Evolutionary conservation across 2,113 vertebrate species (phyloP).

Genomic region (Larimichthys polyactis): DNA sequence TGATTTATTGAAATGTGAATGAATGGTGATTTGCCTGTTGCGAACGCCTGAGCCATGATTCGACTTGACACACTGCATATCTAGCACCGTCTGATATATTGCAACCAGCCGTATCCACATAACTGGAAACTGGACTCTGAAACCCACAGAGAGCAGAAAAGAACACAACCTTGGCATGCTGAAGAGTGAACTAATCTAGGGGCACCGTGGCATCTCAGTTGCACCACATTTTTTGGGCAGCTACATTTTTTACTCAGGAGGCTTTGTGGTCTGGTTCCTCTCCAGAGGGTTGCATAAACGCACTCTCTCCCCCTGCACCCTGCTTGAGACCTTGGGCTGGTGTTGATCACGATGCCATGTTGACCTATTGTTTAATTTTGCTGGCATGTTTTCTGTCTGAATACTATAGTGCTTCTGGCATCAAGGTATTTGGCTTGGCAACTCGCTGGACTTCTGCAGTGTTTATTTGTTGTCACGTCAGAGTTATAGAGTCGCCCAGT

Average conservation of each 20-base stretch:
- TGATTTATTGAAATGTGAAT: constrained; percentile 69
- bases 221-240: constrained; percentile 73
- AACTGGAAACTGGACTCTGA: constrained; percentile 58
- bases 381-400: constrained; percentile 75
- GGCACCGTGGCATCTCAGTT: constrained; percentile 71
- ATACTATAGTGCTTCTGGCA: constrained; percentile 70
- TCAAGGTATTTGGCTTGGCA: constrained; percentile 80
- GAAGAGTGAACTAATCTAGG: constrained; percentile 59
- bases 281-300: constrained; percentile 75
- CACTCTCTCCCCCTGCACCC: constrained; percentile 47
- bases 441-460: constrained; percentile 52
- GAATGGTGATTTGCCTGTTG: constrained; percentile 28
- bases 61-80: constrained; percentile 50
- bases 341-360: constrained; percentile 74
- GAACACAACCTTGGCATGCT: constrained; percentile 62
- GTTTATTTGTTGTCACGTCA: constrained; percentile 86
- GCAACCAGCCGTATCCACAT: constrained; percentile 60
- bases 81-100: constrained; percentile 52
- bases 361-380: constrained; percentile 80
- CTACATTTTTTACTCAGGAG: constrained; percentile 61
- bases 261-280: constrained; percentile 70
- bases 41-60: constrained; percentile 40
- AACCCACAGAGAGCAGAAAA: constrained; percentile 61
- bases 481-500: constrained; percentile 75
- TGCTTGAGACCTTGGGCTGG: constrained; percentile 56